phyloP scores from a whole-genome alignment of 2,888 invertebrate species.

The Leptinotarsa tumamoca region DNA sequence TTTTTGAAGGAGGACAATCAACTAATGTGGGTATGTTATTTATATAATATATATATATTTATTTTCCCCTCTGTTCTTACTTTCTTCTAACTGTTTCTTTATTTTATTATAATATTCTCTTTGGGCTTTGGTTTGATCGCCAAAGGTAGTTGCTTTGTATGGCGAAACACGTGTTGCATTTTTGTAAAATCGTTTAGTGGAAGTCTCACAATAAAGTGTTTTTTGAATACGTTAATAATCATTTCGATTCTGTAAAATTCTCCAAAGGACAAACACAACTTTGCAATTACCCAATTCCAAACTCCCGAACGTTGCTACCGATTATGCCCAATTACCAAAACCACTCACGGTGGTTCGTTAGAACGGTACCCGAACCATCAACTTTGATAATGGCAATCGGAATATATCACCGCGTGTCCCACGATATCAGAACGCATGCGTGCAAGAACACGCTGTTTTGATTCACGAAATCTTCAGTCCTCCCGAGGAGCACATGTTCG shows the following conservation, averaged over 20 bases:
- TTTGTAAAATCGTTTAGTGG: too few species aligned
- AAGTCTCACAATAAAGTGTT: too few species aligned
- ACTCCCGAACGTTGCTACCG: neutral
- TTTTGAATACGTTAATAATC: too few species aligned
- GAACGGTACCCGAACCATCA: conserved; percentile 11
- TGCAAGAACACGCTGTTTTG: conserved; percentile 59
- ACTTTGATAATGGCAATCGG: conserved; percentile 18
- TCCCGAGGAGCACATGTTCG: conserved; percentile 19
- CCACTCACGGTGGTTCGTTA: neutral
- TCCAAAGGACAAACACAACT: neutral
- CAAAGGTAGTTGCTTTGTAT: too few species aligned
- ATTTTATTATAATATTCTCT: too few species aligned
- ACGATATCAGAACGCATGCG: conserved; percentile 54
- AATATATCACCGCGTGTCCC: conserved; percentile 33
- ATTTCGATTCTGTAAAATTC: neutral
- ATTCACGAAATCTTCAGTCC: conserved; percentile 50
- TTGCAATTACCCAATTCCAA: neutral
- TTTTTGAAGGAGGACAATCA: too few species aligned
- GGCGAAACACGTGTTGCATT: too few species aligned
- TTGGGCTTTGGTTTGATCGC: too few species aligned
- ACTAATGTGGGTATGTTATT: too few species aligned
- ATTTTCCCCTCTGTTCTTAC: too few species aligned
- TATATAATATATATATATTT: too few species aligned
- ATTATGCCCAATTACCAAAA: conserved; percentile 3
- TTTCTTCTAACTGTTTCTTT: too few species aligned